Evolutionary conservation across 1,140 invertebrate species (phyloP), one percentile per base, ranked within the genome.

Genomic region (Rhagoletis zephyria): DNA sequence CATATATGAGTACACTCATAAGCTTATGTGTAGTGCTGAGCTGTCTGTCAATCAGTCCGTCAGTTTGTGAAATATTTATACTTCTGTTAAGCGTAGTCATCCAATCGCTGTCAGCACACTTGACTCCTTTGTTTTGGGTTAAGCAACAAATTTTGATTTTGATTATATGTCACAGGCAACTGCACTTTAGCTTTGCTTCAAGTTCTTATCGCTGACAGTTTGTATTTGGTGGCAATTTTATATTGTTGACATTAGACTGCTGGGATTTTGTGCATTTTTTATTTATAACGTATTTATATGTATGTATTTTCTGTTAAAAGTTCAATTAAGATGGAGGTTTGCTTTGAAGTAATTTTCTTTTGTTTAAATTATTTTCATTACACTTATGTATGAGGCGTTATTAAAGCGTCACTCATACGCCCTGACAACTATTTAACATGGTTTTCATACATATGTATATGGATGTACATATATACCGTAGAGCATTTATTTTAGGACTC

Each of bases 11-110:
- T 16, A 64, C 63, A 19, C n/a, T 19, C 64, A 67, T 10, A 30
- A 19, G 61, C 12, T 4, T 63, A 14, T 63, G 16, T 4, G 10
- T 63, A 14, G 40, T 48, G 42, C 12, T 74, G 67, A 48, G 67
- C 67, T 74, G 67, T 74, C 67, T 74, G 67, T 74, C 67, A 74
- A 74, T 74, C 67, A 74, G 10, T 14, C 40, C 40, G 42, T 74
- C 67, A 74, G 67, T 48, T 74, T 48, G 40, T 74, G 67, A 74
- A 74, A 74, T 74, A 74, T 74, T 74, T 74, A 74, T 74, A 48
- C 67, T 74, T 74, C 16, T 16, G 42, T 6, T 45, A 16, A 74
- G 67, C 16, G 67, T 40, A 74, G 45, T 74, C 67, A 74, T 70
- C 45, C 40, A 12, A 12, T 16, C 42, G 42, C 42, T 74, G 67